Base-by-base conservation (phyloP, 2,113 vertebrate species). In the Aix galericulata region DNA sequence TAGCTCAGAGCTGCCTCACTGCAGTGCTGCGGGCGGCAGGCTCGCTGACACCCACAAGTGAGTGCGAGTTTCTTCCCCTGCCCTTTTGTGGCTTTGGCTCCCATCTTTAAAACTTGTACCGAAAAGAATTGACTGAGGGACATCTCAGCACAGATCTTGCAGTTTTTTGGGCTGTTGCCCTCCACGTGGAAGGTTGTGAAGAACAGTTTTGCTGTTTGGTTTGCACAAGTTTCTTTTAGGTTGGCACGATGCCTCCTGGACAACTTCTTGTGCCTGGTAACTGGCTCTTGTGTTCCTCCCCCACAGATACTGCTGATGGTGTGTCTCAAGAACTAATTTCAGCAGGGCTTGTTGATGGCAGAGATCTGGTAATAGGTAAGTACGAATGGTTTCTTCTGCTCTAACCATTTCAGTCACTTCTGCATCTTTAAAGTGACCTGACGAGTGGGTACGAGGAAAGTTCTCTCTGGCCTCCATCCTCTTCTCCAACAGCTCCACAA, bases 251-350 rank as follows among this genome's bases (percentile, higher is more conserved):
- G 38, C 40, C 22, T 88, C 34, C 17, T 92, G 83, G 59, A 46
- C 48, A 22, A 13, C 36, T 84, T 79, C 34, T 89, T 1, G 42
- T 60, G 18, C 27, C 38, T 63, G 52, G 4, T 96, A 78, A 97
- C 52, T 27, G 36, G 17, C 27, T 89, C 25, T 94, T 95, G 76
- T 60, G 5, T 94, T 88, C 96, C 76, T 96, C 66, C 55, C 88
- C 82, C 92, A 60, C 98, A 99, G 99, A 99, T 98, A 99, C 99
- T 48, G 99, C 99, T 79, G 99, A 99, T 17, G 99, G 99, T 6
- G 99, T 99, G 82, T 99, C 99, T 81, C 99, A 99, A 97, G 99
- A 99, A 83, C 98, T 99, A 86, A 99, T 99, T 97, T 99, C 99
- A 73, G 99, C 99, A 26, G 99, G 99, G 64, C 98, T 99, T 92